phyloP scores from a whole-genome alignment of 2,797 vertebrate genomes.

The Hydrocynus forskahlii region DNA sequence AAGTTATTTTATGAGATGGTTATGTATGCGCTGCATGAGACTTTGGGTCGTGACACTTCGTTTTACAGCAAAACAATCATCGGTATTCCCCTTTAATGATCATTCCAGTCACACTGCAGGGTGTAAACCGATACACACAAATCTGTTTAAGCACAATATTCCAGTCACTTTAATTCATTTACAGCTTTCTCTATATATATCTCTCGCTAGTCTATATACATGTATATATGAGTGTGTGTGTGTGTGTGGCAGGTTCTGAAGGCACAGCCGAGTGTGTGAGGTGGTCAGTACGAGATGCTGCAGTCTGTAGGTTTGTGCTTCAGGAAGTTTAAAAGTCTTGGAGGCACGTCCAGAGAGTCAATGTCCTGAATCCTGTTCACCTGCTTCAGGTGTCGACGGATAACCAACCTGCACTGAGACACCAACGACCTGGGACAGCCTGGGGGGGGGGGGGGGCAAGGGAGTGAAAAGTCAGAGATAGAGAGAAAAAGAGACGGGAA shows the following conservation, averaged over 20 bases:
- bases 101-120: background rate
- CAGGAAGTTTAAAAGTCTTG: slow-evolving; percentile 81
- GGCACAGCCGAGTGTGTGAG: slow-evolving; percentile 33
- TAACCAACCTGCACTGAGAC: slow-evolving; percentile 83
- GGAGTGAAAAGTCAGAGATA: background rate
- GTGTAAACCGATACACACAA: background rate
- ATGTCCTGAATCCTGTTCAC: slow-evolving; percentile 70
- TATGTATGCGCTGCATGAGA: too few species aligned
- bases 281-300: slow-evolving; percentile 2
- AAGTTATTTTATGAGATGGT: too few species aligned
- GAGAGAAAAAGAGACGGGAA: background rate
- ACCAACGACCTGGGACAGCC: slow-evolving; percentile 85
- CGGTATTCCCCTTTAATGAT: background rate
- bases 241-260: slow-evolving; percentile 26
- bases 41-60: background rate
- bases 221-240: background rate
- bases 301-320: slow-evolving; percentile 70
- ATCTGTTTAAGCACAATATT: background rate
- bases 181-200: background rate
- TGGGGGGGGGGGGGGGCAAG: slow-evolving; percentile 67
- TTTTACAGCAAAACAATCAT: background rate
- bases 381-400: slow-evolving; percentile 78
- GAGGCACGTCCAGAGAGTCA: slow-evolving; percentile 82
- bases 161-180: background rate
- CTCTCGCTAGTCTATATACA: background rate